These are phyloP conservation scores for Tetanocera ferruginea DNA, from an alignment of 2,888 invertebrate species.

Conservation along the genomic window DNA sequence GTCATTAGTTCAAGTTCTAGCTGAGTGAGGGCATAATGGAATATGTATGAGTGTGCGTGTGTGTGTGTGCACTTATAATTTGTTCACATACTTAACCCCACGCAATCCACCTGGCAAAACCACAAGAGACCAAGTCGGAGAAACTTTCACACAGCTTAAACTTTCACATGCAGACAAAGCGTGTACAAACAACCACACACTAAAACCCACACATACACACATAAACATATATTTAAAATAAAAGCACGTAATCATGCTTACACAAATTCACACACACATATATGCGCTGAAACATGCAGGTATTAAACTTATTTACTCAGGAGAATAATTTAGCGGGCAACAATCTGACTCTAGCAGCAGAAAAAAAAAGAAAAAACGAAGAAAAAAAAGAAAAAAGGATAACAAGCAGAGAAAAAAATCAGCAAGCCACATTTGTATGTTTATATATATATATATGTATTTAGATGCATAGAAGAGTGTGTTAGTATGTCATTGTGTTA, in stretches of 20 bases:
- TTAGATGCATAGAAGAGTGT: not conserved
- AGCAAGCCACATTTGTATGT: not conserved
- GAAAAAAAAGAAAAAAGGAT: not conserved
- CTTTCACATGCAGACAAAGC: constrained; percentile 2
- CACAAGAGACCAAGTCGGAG: constrained; percentile 20
- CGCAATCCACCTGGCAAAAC: constrained; percentile 26
- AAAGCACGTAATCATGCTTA: not conserved
- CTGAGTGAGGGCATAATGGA: not conserved
- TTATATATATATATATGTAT: not conserved
- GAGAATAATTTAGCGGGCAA: constrained; percentile 22
- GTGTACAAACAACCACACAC: not conserved
- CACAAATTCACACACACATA: not conserved
- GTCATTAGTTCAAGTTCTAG: not conserved
- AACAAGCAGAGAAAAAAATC: too few species aligned
- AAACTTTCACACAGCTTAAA: constrained; percentile 32
- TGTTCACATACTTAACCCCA: constrained; percentile 25
- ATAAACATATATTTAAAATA: not conserved
- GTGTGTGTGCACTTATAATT: not conserved
- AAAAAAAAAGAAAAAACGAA: not conserved
- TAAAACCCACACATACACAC: not conserved
- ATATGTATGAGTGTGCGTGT: not conserved
- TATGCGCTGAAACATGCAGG: not conserved
- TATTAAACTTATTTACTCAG: constrained; percentile 25
- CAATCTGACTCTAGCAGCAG: not conserved
- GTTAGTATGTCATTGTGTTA: not conserved